These are phyloP conservation scores for Ondatra zibethicus DNA, from an alignment of 2,113 vertebrate species.

Conservation along the genomic window DNA sequence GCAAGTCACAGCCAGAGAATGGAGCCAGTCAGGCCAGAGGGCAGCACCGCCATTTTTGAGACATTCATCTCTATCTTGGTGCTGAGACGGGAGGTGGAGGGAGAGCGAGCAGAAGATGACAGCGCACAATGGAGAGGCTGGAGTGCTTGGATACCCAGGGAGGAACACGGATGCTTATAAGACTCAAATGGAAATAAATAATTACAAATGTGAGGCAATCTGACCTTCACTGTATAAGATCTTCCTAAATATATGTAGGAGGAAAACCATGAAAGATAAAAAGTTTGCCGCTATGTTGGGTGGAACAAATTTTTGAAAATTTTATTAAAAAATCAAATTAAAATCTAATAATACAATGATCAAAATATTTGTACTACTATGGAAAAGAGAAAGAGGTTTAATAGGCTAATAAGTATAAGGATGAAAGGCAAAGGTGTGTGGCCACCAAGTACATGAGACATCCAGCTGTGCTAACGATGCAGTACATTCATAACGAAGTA, in stretches of 20 bases:
- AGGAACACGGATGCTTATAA: background rate
- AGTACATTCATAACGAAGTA: background rate
- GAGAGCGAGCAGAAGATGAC: rapidly evolving
- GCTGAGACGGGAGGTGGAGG: background rate
- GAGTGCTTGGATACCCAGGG: background rate
- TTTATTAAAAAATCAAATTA: background rate
- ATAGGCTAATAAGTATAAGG: background rate
- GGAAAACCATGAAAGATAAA: background rate
- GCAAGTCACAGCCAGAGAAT: constrained; percentile 17
- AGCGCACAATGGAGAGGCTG: background rate
- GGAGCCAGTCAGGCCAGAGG: background rate
- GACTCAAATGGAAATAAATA: constrained; percentile 10
- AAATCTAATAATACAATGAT: background rate
- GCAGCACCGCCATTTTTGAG: background rate
- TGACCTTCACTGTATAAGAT: background rate
- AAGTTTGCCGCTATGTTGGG: background rate
- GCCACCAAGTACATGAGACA: background rate
- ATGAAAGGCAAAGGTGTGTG: background rate
- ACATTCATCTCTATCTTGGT: background rate
- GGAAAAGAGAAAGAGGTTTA: background rate
- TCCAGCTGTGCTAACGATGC: background rate
- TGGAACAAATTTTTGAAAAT: constrained; percentile 40
- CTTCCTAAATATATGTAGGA: constrained; percentile 23
- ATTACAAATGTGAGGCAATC: background rate
- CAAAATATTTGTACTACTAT: background rate